Conservation (phyloP, 53 echinoderm and acorn worm genomes). For the Paelopatides confundens region DNA sequence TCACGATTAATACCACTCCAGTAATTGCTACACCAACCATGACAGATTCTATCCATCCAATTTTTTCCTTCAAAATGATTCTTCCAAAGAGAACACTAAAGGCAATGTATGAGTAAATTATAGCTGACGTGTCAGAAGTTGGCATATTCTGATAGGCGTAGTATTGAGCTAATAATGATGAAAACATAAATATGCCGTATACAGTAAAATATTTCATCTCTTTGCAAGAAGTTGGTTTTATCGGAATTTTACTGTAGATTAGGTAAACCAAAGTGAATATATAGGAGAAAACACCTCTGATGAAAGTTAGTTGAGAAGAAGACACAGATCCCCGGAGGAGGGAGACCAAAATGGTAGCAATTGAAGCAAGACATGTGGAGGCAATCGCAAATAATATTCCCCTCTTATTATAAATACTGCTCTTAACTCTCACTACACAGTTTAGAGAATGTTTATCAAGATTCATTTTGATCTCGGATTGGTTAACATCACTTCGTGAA, state of each 20-base stretch:
- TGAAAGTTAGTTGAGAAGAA: conserved; percentile 32
- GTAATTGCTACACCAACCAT: not conserved
- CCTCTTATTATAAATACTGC: not conserved
- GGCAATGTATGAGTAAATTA: conserved; percentile 5
- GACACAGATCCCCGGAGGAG: conserved; percentile 17
- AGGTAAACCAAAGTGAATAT: not conserved
- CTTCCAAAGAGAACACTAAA: conserved; percentile 1
- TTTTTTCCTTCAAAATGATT: not conserved
- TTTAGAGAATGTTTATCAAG: too few species aligned
- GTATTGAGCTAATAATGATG: conserved; percentile 13
- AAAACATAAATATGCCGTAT: conserved; percentile 8
- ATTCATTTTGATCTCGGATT: too few species aligned
- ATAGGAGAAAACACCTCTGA: not conserved
- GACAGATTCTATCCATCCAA: not conserved
- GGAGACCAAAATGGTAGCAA: not conserved
- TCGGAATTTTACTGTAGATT: not conserved
- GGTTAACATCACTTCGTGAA: too few species aligned
- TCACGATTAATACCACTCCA: conserved; percentile 44
- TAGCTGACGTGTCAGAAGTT: not conserved
- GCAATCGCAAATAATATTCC: not conserved
- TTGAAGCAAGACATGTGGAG: not conserved
- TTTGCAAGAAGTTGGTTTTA: not conserved
- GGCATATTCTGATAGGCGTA: conserved; percentile 40
- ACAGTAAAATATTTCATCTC: not conserved
- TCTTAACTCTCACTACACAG: not conserved